Conservation (phyloP, 2,888 invertebrate species). For the Drosophila mimetica region DNA sequence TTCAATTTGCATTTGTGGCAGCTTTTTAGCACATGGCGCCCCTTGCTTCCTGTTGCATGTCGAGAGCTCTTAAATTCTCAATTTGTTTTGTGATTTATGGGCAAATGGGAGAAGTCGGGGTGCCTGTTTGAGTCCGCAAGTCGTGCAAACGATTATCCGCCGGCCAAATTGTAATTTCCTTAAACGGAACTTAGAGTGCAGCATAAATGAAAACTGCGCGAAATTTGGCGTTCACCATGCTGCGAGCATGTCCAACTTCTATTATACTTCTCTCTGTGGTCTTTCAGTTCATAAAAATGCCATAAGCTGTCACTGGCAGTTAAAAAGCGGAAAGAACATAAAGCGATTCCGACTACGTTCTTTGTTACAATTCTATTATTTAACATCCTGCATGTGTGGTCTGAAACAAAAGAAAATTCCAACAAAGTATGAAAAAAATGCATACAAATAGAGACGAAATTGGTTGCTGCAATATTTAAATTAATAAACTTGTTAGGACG, state of each 20-base stretch:
- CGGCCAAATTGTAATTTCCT: slow-evolving; percentile 67
- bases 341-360: slow-evolving; percentile 13
- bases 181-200: slow-evolving; percentile 36
- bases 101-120: slow-evolving; percentile 41
- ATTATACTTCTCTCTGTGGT: background rate
- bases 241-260: background rate
- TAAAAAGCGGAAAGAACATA: slow-evolving; percentile 15
- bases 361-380: slow-evolving; percentile 10
- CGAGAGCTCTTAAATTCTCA: slow-evolving; percentile 53
- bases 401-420: slow-evolving; percentile 1
- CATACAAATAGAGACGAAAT: background rate
- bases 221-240: slow-evolving; percentile 1
- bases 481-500: background rate
- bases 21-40: slow-evolving; percentile 14
- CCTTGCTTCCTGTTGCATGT: slow-evolving; percentile 61
- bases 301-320: slow-evolving; percentile 30
- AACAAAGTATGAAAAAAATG: background rate
- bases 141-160: slow-evolving; percentile 23
- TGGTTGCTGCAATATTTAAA: slow-evolving; percentile 1
- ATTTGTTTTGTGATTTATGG: slow-evolving; percentile 53
- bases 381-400: slow-evolving; percentile 3
- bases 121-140: slow-evolving; percentile 46
- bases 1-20: slow-evolving; percentile 41
- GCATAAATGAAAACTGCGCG: slow-evolving; percentile 9
- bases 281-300: slow-evolving; percentile 20